Conservation (phyloP, 2,797 vertebrate species). For the Pantherophis vulpinus region DNA sequence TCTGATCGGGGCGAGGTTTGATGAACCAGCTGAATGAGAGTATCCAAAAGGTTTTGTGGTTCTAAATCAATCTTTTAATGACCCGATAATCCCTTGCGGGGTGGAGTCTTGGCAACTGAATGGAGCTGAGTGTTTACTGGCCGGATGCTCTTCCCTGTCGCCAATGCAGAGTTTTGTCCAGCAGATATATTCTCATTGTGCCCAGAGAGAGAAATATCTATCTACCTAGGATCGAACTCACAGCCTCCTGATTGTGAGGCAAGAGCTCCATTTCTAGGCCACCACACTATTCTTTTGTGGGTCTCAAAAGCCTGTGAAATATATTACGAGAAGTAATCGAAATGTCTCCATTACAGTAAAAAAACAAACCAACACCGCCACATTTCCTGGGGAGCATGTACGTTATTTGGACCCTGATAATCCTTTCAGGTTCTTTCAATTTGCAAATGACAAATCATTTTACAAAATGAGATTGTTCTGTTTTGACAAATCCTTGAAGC, state of each 20-base stretch:
- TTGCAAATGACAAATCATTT: conserved; percentile 41
- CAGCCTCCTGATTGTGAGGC: not conserved
- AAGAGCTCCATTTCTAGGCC: not conserved
- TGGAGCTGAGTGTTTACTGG: not conserved
- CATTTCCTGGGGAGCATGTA: conserved; percentile 45
- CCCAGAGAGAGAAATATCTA: not conserved
- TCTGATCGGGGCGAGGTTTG: conserved; percentile 42
- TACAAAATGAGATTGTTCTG: conserved; percentile 42
- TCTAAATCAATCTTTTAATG: conserved; percentile 64
- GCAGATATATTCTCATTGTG: not conserved
- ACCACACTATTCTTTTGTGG: not conserved
- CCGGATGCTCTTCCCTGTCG: not conserved
- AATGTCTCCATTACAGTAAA: conserved; percentile 66
- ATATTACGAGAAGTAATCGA: conserved; percentile 75
- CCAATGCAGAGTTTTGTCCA: not conserved
- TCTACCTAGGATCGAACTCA: not conserved
- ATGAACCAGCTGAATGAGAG: conserved; percentile 56
- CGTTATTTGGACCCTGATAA: conserved; percentile 61
- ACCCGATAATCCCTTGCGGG: not conserved
- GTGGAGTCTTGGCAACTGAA: not conserved
- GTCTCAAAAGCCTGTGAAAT: conserved; percentile 67
- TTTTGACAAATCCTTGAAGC: conserved; percentile 40
- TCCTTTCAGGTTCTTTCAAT: conserved; percentile 70
- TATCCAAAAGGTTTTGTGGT: conserved; percentile 73
- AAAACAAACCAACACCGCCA: not conserved